Percentiles rank a stretch among this genome's conserved stretches.
phyloP scores from a whole-genome alignment of 2,888 invertebrate species.

The Anorthoa munda region DNA sequence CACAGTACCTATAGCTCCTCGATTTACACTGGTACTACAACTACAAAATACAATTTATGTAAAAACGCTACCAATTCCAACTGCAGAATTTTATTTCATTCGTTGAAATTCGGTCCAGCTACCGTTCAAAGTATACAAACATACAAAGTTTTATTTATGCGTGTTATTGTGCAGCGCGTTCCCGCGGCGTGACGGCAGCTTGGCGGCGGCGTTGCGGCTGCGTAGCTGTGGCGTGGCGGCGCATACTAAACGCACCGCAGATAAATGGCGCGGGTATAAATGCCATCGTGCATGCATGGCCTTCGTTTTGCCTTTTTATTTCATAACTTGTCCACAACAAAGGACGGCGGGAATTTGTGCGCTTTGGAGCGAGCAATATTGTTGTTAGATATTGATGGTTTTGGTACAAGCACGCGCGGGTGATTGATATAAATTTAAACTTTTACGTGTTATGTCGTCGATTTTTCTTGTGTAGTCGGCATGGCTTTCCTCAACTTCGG shows the following conservation, averaged over 20 bases:
- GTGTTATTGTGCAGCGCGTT: slow-evolving; percentile 49
- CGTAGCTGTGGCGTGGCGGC: slow-evolving; percentile 36
- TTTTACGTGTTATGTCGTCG: not conserved
- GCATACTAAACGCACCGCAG: slow-evolving; percentile 60
- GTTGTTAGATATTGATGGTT: slow-evolving; percentile 36
- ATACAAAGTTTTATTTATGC: slow-evolving; percentile 61
- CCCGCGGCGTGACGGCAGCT: slow-evolving; percentile 48
- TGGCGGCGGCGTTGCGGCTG: slow-evolving; percentile 44
- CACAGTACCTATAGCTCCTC: not conserved
- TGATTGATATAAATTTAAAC: not conserved
- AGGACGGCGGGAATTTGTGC: slow-evolving; percentile 51
- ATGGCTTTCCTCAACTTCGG: not conserved
- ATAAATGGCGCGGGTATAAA: slow-evolving; percentile 62
- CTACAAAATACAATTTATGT: slow-evolving; percentile 41
- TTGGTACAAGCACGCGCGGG: not conserved
- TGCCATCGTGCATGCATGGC: slow-evolving; percentile 52
- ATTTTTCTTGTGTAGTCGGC: not conserved
- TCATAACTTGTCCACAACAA: slow-evolving; percentile 60
- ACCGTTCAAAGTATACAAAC: slow-evolving; percentile 51
- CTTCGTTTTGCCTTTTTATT: slow-evolving; percentile 55
- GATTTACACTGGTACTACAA: slow-evolving; percentile 15
- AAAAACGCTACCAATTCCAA: slow-evolving; percentile 47
- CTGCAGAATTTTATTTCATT: slow-evolving; percentile 59
- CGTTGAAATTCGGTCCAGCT: slow-evolving; percentile 61
- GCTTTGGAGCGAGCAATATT: slow-evolving; percentile 27